phyloP scores from a whole-genome alignment of 2,797 vertebrate species.

The Pygocentrus nattereri region DNA sequence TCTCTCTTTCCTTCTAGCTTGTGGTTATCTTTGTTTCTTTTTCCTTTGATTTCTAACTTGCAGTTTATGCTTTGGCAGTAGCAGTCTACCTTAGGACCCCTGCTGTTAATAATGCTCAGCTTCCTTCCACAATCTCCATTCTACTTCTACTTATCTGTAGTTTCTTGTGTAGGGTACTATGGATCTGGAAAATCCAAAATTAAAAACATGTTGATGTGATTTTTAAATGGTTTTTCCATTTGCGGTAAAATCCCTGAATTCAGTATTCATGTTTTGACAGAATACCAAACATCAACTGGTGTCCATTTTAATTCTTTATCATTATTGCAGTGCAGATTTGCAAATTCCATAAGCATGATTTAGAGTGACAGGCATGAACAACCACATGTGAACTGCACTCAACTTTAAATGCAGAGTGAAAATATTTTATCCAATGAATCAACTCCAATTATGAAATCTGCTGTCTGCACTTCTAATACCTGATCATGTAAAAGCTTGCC shows the following conservation, averaged over 20 bases:
- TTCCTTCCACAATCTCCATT: slow-evolving; percentile 15
- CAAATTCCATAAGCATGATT: background rate
- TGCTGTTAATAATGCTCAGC: slow-evolving; percentile 44
- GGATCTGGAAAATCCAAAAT: background rate
- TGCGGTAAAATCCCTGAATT: background rate
- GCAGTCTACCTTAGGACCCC: slow-evolving; percentile 50
- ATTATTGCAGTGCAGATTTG: no score
- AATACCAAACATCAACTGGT: background rate
- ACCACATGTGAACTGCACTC: background rate
- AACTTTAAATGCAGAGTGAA: background rate
- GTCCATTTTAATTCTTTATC: background rate
- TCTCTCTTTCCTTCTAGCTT: slow-evolving; percentile 48
- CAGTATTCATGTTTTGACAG: background rate
- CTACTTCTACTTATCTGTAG: background rate
- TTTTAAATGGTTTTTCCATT: background rate
- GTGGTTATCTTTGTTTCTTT: slow-evolving; percentile 31
- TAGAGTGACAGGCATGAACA: background rate
- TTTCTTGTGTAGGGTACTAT: background rate
- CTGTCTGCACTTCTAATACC: background rate
- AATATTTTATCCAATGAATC: background rate
- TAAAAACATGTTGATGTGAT: background rate
- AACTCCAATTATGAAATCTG: background rate
- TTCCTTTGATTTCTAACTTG: slow-evolving; percentile 32
- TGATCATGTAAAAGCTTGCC: background rate
- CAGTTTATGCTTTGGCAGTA: background rate